Conservation (phyloP, 2,113 vertebrate species). For the Cinclus mexicanus region DNA sequence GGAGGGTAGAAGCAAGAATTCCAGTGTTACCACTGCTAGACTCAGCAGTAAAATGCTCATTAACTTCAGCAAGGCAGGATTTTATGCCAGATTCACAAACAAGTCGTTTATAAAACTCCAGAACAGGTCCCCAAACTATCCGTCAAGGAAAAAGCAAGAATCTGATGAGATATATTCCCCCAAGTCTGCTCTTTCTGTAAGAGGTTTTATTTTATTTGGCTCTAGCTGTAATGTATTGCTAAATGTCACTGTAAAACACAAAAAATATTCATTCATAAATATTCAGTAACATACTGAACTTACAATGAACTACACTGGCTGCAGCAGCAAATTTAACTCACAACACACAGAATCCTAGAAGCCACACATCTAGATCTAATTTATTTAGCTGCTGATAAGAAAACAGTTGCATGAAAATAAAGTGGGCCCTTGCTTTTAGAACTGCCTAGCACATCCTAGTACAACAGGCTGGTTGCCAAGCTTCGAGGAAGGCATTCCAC, state of each 20-base stretch:
- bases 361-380: background rate
- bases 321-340: conserved; percentile 43
- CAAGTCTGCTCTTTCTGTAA: conserved; percentile 30
- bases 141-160: conserved; percentile 27
- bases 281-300: conserved; percentile 66
- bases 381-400: background rate
- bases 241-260: conserved; percentile 46
- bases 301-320: conserved; percentile 43
- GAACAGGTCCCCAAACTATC: conserved; percentile 39
- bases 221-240: conserved; percentile 37
- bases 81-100: conserved; percentile 24
- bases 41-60: background rate
- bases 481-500: background rate
- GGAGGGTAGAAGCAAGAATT: background rate
- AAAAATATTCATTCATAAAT: conserved; percentile 66
- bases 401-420: background rate
- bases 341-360: background rate
- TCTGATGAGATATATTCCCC: background rate
- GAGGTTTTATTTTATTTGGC: conserved; percentile 60
- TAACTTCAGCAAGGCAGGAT: conserved; percentile 13
- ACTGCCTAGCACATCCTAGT: background rate
- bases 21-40: background rate
- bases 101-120: background rate
- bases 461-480: background rate
- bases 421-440: background rate